Base-by-base conservation (phyloP, 1,140 invertebrate genomes). In the Cardiocondyla obscurior region DNA sequence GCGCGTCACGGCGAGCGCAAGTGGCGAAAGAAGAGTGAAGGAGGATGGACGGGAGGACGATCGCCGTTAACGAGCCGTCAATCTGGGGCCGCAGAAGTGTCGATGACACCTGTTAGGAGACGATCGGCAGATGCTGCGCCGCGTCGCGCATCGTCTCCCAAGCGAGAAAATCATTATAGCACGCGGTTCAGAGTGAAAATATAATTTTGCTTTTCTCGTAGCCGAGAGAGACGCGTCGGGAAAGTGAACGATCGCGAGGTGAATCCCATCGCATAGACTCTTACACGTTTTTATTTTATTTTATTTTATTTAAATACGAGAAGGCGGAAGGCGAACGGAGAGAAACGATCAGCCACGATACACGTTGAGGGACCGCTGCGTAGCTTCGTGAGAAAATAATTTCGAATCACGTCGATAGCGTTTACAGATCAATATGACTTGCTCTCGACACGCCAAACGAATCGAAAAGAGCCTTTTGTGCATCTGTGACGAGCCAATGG, bases 21-120 rank as follows among this genome's bases (percentile, higher is more conserved):
- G 46, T 28, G 77, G 67, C 44, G 70, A 25, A 58, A 70, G 79
- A 85, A 64, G 70, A 81, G 69, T 19, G 81, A 53, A 79, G 60
- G 60, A 57, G 65, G 42, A 28, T 16, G 53, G 74, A 69, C 44
- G 67, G 42, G 53, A 22, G 30, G 51, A 58, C 49, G 65, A 79
- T 72, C 72, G 72, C 42, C 82, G 58, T 62, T 86, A 69, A 86
- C 82, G 72, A 87, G 82, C 69, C 64, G 81, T 83, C 84, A 60
- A 58, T 79, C 53, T 36, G 53, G 25, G 22, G 39, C 82, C 53
- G 74, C 53, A 36, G 62, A 85, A 85, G 84, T 72, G 79, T 69
- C 84, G 60, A 85, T 84, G 74, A 70, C 84, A 62, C 53, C 28
- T 53, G 60, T 81, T 70, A 42, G 46, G 14, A 39, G 57, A 53